phyloP scores from a whole-genome alignment of 2,113 vertebrate species.

The Martes martes region DNA sequence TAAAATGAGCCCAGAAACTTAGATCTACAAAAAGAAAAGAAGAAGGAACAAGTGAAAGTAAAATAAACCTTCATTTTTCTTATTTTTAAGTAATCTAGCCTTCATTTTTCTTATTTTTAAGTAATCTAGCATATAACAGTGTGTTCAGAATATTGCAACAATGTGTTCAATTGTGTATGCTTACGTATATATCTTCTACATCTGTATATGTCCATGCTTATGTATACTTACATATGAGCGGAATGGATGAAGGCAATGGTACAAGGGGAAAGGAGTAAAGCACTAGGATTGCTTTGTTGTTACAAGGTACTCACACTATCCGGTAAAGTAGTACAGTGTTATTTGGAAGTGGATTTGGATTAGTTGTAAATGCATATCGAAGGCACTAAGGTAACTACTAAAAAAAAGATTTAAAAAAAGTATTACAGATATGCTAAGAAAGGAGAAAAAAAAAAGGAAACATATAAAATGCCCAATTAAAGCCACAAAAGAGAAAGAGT shows the following conservation, averaged over 20 bases:
- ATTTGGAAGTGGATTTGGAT: not conserved
- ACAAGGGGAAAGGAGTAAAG: not conserved
- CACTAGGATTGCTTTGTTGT: not conserved
- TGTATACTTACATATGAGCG: not conserved
- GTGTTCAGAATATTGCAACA: not conserved
- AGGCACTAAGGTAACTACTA: not conserved
- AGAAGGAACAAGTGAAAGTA: not conserved
- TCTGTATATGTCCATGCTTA: not conserved
- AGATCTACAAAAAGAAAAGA: not conserved
- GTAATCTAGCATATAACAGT: not conserved
- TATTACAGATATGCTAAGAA: not conserved
- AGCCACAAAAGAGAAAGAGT: not conserved
- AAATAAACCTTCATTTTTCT: not conserved
- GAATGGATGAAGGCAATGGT: not conserved
- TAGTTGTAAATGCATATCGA: not conserved
- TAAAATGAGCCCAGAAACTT: too few species aligned
- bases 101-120: not conserved
- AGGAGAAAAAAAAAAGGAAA: not conserved
- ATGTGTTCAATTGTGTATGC: not conserved
- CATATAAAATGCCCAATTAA: not conserved
- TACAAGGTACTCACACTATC: not conserved
- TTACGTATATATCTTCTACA: not conserved
- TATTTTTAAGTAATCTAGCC: not conserved
- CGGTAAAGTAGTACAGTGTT: not conserved
- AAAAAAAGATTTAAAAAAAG: not conserved